Evolutionary conservation across 2,888 invertebrate genomes (phyloP).

Genomic region (Epirrhoe tristata): DNA sequence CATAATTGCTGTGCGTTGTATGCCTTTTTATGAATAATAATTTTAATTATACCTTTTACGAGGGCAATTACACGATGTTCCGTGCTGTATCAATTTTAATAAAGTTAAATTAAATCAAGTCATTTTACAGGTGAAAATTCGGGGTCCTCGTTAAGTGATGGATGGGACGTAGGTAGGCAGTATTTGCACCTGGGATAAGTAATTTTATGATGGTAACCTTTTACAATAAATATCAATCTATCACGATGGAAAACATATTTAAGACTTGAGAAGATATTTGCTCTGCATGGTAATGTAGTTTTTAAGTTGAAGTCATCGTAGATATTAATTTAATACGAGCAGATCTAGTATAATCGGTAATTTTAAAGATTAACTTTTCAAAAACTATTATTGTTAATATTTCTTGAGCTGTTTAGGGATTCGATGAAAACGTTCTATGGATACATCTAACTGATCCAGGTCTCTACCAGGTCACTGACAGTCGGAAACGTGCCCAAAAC

Average conservation of each 20-base stretch:
- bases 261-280: neutral
- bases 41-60: constrained; percentile 34
- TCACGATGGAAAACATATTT: neutral
- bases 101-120: constrained; percentile 20
- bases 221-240: constrained; percentile 1
- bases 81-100: constrained; percentile 26
- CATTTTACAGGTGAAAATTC: constrained; percentile 15
- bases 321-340: too few relatives aligned
- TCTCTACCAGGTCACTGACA: too few relatives aligned
- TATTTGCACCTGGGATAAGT: constrained; percentile 9
- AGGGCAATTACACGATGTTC: constrained; percentile 34
- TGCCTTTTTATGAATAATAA: constrained; percentile 38
- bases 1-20: constrained; percentile 64
- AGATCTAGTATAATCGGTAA: too few relatives aligned
- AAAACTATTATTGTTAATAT: too few relatives aligned
- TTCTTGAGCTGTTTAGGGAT: too few relatives aligned
- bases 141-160: constrained; percentile 10
- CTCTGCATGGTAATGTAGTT: neutral
- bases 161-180: neutral
- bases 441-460: too few relatives aligned
- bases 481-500: too few relatives aligned
- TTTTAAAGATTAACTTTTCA: too few relatives aligned
- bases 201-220: constrained; percentile 7
- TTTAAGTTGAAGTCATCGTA: neutral
- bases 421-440: too few relatives aligned